Base-by-base conservation (phyloP, 2,113 vertebrate genomes). In the Neotoma lepida region DNA sequence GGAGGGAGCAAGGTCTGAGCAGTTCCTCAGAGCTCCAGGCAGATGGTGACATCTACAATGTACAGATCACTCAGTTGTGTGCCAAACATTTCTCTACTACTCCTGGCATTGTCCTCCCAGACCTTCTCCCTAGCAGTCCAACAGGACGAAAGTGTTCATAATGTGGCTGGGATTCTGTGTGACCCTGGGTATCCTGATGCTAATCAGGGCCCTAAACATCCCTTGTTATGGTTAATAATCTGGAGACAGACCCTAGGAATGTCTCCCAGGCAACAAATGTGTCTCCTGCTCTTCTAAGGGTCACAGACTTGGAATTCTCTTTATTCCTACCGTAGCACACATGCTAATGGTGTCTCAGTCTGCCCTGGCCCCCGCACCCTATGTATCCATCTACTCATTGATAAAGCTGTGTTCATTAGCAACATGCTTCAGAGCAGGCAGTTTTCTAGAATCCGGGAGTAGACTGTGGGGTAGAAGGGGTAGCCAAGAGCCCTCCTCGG, bases 351-450 rank as follows among this genome's bases (percentile, higher is more conserved):
- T 49, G 33, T 51, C 74, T 58, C 51, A 0, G 30, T 8, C 49
- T 54, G 78, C 39, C 35, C 6, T 0, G 3, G 71, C 12, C 54
- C 46, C 28, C 1, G 0, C 0, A 5, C 35, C 61, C 4, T 1
- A 0, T 28, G 9, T 1, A 8, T 74, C 39, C 1, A 6, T 15
- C 54, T 2, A 2, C 58, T 51, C 28, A 0, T 0, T 35, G 6
- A 6, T 58, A n/a, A 20, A 63, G 44, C 61, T 18, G 6, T 14
- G 17, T 3, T 39, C 7, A 17, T 6, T 13, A 35, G 30, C 4
- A 7, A 0, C 30, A 9, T 1, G 8, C 33, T 35, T 46, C 30
- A 8, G n/a, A 41, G n/a, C 24, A 39, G 51, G 70, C 2, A 0
- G 13, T 61, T 10, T 74, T 85, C 14, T 28, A 39, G 39, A 58